These are phyloP conservation scores for Dromius quadrimaculatus DNA, from an alignment of 2,888 invertebrate species.

Conservation along the genomic window DNA sequence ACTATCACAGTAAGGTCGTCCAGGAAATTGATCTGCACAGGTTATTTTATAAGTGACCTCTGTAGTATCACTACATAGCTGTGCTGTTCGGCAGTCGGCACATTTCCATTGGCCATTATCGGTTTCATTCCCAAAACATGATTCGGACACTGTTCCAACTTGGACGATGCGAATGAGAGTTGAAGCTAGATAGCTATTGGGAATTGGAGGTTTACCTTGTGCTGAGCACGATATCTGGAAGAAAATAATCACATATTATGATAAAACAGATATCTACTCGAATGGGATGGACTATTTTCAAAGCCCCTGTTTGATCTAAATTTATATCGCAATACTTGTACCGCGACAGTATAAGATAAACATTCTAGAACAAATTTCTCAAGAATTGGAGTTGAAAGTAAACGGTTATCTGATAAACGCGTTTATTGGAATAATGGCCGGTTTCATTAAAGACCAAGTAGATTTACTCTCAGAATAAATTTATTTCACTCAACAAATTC, in stretches of 20 bases:
- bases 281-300: too few relatives aligned
- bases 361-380: too few relatives aligned
- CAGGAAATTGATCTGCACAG: not conserved
- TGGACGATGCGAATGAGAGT: too few relatives aligned
- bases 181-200: not conserved
- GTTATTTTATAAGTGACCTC: not conserved
- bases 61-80: not conserved
- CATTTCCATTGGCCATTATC: slow-evolving; percentile 11
- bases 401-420: too few relatives aligned
- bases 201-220: not conserved
- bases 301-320: too few relatives aligned
- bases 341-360: too few relatives aligned
- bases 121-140: not conserved
- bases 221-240: not conserved
- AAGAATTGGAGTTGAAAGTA: too few relatives aligned
- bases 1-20: slow-evolving; percentile 16
- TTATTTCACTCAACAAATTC: too few relatives aligned
- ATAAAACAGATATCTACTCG: not conserved
- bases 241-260: not conserved
- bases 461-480: too few relatives aligned
- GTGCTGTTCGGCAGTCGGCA: slow-evolving; percentile 37
- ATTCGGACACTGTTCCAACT: not conserved
- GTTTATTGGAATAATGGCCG: too few relatives aligned
- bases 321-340: too few relatives aligned
- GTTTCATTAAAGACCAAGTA: too few relatives aligned